phyloP scores from a whole-genome alignment of 2,888 invertebrate species.

The Congeria kusceri region DNA sequence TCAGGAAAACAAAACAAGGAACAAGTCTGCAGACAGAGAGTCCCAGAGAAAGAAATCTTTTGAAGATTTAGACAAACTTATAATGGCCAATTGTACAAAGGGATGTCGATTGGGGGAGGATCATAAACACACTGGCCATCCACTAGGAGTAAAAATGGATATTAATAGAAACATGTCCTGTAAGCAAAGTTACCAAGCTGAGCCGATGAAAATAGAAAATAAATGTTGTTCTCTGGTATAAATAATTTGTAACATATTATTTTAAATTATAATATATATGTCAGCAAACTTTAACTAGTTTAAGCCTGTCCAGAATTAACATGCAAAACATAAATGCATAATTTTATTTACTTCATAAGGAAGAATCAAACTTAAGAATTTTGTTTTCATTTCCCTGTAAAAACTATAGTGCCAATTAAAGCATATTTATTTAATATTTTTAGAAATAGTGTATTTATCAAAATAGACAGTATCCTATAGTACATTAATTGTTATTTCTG shows the following conservation, averaged over 20 bases:
- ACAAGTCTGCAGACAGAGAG: constrained; percentile 14
- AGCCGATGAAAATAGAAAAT: constrained; percentile 70
- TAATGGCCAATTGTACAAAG: constrained; percentile 61
- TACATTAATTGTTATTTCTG: too few species aligned
- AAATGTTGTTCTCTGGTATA: constrained; percentile 81
- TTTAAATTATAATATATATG: too few species aligned
- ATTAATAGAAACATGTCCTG: constrained; percentile 76
- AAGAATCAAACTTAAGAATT: too few species aligned
- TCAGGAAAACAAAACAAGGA: constrained; percentile 36
- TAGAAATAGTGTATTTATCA: too few species aligned
- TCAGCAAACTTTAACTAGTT: too few species aligned
- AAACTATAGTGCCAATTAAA: too few species aligned
- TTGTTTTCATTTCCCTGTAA: too few species aligned
- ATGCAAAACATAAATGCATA: too few species aligned
- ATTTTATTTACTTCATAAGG: too few species aligned
- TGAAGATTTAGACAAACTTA: constrained; percentile 62
- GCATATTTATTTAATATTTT: too few species aligned
- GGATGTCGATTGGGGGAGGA: constrained; percentile 59
- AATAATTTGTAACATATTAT: not conserved
- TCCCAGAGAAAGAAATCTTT: constrained; percentile 61
- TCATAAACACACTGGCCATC: not conserved
- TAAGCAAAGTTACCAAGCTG: constrained; percentile 54
- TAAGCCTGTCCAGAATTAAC: too few species aligned
- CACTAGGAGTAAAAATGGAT: constrained; percentile 67
- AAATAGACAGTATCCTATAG: too few species aligned